Evolutionary conservation across 2,113 vertebrate species (phyloP).

Genomic region (Egretta garzetta): DNA sequence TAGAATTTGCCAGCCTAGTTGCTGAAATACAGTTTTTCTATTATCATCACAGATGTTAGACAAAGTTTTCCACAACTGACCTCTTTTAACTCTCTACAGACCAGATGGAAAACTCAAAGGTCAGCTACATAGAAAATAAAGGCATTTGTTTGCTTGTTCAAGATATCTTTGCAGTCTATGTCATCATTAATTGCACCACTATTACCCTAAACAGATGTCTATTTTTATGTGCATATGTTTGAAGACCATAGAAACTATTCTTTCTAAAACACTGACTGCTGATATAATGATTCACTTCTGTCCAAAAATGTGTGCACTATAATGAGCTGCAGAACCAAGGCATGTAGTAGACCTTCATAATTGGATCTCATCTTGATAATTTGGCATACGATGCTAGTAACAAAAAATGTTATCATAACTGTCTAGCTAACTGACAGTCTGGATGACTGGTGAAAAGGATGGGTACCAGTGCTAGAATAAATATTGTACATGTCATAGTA

Average conservation of each 20-base stretch:
- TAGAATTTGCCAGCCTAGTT: not conserved
- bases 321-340: conserved; percentile 11
- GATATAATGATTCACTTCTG: not conserved
- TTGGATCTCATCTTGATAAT: not conserved
- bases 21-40: not conserved
- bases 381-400: not conserved
- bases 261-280: not conserved
- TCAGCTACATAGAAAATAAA: not conserved
- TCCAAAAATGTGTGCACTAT: not conserved
- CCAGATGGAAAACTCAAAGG: not conserved
- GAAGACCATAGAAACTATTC: not conserved
- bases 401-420: not conserved
- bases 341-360: not conserved
- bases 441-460: not conserved
- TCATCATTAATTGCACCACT: not conserved
- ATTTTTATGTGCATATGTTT: not conserved
- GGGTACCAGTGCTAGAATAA: not conserved
- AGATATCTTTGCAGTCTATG: not conserved
- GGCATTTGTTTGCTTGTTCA: not conserved
- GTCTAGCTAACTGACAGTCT: not conserved
- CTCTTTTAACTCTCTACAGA: not conserved
- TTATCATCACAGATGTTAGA: not conserved
- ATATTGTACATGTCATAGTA: not conserved
- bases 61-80: not conserved
- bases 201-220: not conserved